Conservation (phyloP, 2,113 vertebrate species). For the Oophaga pumilio region DNA sequence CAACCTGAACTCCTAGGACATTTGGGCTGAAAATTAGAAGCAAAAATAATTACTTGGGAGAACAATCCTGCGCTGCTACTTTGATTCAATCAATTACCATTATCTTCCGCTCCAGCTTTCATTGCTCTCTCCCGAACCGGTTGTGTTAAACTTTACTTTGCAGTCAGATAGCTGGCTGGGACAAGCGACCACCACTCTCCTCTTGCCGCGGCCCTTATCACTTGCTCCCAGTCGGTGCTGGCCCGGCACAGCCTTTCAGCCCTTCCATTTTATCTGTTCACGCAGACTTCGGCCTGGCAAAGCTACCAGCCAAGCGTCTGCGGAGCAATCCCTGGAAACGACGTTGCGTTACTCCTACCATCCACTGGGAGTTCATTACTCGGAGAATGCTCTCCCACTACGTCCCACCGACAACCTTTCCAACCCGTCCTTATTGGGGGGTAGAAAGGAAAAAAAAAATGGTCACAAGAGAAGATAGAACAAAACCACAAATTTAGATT, state of each 20-base stretch:
- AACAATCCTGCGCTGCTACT: constrained; percentile 74
- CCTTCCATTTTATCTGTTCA: constrained; percentile 86
- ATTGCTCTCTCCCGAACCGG: constrained; percentile 68
- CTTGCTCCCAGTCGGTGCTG: constrained; percentile 82
- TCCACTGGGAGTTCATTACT: constrained; percentile 83
- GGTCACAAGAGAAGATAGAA: constrained; percentile 74
- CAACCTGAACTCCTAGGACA: constrained; percentile 74
- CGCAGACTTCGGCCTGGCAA: constrained; percentile 84
- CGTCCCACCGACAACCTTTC: constrained; percentile 66
- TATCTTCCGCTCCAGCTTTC: constrained; percentile 78
- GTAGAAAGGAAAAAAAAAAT: constrained; percentile 68
- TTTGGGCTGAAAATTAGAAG: constrained; percentile 67
- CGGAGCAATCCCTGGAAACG: constrained; percentile 71
- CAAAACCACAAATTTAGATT: constrained; percentile 83
- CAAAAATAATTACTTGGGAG: constrained; percentile 75
- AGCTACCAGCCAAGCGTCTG: constrained; percentile 68
- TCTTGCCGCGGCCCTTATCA: constrained; percentile 88
- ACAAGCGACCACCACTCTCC: constrained; percentile 70
- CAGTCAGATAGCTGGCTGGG: constrained; percentile 76
- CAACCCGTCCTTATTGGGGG: constrained; percentile 71
- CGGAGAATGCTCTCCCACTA: constrained; percentile 74
- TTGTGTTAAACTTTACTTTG: constrained; percentile 78
- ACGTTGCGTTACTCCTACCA: constrained; percentile 69
- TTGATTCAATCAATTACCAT: constrained; percentile 83
- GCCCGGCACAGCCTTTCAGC: constrained; percentile 80